These are phyloP conservation scores for Alethe diademata DNA, from an alignment of 2,113 vertebrate species.

Conservation along the genomic window DNA sequence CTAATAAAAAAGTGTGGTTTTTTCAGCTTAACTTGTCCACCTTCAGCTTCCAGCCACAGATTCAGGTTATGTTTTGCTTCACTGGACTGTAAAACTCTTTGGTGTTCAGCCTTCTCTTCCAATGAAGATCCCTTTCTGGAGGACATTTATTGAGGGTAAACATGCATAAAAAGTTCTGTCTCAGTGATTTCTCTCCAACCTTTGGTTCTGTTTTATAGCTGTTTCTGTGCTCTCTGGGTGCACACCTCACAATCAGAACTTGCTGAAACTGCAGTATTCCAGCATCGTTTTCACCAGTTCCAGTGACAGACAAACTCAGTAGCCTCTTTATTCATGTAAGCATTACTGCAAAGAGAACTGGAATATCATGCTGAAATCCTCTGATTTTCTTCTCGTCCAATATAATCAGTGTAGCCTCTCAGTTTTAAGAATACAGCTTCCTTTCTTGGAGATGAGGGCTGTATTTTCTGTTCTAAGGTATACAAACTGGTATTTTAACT, in stretches of 20 bases:
- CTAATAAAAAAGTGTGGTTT: slow-evolving; percentile 23
- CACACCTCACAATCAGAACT: not conserved
- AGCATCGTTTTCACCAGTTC: not conserved
- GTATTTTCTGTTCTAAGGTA: not conserved
- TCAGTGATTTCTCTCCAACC: not conserved
- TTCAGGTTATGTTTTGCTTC: not conserved
- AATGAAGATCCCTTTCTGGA: not conserved
- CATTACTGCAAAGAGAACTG: not conserved
- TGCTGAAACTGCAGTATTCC: not conserved
- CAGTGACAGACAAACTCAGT: not conserved
- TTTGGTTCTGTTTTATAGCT: not conserved
- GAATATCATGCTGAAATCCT: not conserved
- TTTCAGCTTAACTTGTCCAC: slow-evolving; percentile 32
- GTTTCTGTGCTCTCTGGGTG: not conserved
- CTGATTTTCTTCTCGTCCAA: not conserved
- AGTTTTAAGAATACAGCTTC: not conserved
- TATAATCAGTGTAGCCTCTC: not conserved
- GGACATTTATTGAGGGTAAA: not conserved
- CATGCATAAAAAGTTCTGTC: not conserved
- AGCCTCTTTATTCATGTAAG: not conserved
- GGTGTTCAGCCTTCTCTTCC: not conserved
- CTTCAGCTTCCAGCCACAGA: not conserved
- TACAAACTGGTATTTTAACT: not conserved
- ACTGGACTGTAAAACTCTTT: not conserved
- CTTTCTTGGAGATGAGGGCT: not conserved